Conservation (phyloP, 2,888 invertebrate genomes). For the Syrphus vitripennis region DNA sequence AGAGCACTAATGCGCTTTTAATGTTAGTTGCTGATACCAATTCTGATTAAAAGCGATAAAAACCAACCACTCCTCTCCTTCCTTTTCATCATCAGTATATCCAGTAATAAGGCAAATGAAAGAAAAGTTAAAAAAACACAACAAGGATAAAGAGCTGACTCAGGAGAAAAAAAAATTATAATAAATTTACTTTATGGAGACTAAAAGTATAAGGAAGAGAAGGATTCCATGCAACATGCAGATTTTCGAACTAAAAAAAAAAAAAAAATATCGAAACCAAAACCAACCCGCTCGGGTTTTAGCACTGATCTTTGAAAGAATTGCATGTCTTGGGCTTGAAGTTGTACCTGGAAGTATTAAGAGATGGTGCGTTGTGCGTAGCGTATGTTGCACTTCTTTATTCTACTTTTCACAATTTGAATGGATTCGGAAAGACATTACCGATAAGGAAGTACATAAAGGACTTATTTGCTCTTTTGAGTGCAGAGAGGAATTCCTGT, state of each 20-base stretch:
- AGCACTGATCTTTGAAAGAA: slow-evolving; percentile 27
- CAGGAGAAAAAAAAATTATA: slow-evolving; percentile 33
- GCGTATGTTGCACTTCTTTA: slow-evolving; percentile 66
- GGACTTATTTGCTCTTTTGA: slow-evolving; percentile 64
- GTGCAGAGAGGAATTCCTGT: slow-evolving; percentile 44
- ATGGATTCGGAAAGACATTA: slow-evolving; percentile 71
- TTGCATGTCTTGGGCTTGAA: not conserved
- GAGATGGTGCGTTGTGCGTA: slow-evolving; percentile 46
- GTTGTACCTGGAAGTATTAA: not conserved
- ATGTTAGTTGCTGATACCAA: slow-evolving; percentile 81
- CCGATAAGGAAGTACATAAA: slow-evolving; percentile 72
- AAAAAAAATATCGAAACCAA: not conserved
- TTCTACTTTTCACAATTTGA: slow-evolving; percentile 71
- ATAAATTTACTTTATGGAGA: slow-evolving; percentile 67
- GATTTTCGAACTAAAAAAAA: slow-evolving; percentile 6
- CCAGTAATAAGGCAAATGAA: slow-evolving; percentile 57
- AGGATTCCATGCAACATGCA: slow-evolving; percentile 45
- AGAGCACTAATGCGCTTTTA: slow-evolving; percentile 81
- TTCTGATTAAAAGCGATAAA: slow-evolving; percentile 76
- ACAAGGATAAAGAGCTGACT: slow-evolving; percentile 25
- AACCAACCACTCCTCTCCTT: slow-evolving; percentile 40
- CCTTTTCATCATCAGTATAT: not conserved
- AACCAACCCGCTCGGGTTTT: slow-evolving; percentile 34
- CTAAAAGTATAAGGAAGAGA: slow-evolving; percentile 35
- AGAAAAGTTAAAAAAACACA: slow-evolving; percentile 24